These are phyloP conservation scores for Mastigias papua DNA, from an alignment of 30 jellyfish, hydroid and myxozoan species.

Conservation along the genomic window DNA sequence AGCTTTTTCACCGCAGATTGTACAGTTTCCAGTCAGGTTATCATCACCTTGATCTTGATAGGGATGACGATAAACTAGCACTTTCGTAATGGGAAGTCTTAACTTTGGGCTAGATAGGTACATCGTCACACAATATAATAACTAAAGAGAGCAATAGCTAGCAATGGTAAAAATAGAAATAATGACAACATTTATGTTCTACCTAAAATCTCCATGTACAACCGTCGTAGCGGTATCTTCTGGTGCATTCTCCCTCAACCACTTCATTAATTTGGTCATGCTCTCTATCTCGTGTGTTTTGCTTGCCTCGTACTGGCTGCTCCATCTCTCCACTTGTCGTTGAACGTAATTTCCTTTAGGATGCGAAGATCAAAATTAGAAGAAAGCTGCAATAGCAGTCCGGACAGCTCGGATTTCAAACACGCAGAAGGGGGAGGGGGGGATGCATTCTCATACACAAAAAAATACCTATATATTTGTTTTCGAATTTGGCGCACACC, in stretches of 20 bases:
- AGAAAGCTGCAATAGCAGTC: not conserved
- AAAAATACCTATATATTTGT: too few species aligned
- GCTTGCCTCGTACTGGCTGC: constrained; percentile 84
- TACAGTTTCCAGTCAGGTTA: too few species aligned
- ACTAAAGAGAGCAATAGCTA: not conserved
- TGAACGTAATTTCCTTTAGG: constrained; percentile 72
- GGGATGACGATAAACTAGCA: too few species aligned
- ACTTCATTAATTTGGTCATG: constrained; percentile 85
- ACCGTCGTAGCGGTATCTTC: constrained; percentile 61
- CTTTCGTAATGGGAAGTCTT: too few species aligned
- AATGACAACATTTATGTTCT: not conserved
- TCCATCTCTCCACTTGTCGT: constrained; percentile 91
- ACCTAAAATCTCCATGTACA: constrained; percentile 98
- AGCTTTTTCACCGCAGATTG: too few species aligned
- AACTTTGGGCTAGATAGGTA: too few species aligned
- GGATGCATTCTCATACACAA: too few species aligned
- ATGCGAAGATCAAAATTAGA: not conserved
- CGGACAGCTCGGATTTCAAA: too few species aligned
- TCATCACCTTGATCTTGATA: too few species aligned
- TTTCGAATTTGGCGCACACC: too few species aligned
- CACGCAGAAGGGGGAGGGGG: too few species aligned
- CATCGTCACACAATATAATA: too few species aligned
- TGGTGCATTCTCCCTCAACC: constrained; percentile 88
- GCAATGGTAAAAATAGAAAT: not conserved
- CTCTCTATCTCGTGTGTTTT: constrained; percentile 75